Percentiles rank a stretch among this genome's conserved stretches.
Evolutionary conservation across 30 jellyfish, hydroid and myxozoan species (phyloP).

Genomic region (Chironex yamaguchii): DNA sequence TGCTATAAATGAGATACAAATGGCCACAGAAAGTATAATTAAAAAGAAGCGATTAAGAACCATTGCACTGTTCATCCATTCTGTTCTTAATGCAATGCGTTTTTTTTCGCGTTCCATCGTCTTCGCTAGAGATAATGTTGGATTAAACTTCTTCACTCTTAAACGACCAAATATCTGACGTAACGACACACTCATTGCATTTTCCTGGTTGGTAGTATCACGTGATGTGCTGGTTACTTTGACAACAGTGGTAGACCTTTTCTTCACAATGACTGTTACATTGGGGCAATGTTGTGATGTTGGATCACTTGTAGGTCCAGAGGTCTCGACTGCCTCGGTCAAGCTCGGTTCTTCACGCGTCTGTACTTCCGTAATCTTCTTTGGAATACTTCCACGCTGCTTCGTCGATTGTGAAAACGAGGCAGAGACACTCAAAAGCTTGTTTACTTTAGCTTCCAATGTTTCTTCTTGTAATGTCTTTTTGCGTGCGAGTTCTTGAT

Average conservation of each 20-base stretch:
- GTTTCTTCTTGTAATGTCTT: neutral
- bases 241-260: no score
- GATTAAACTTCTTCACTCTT: conserved; percentile 52
- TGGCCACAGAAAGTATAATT: conserved; percentile 52
- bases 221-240: neutral
- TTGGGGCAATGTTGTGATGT: no score
- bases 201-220: no score
- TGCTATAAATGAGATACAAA: conserved; percentile 68
- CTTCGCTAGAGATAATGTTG: conserved; percentile 75
- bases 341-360: no score
- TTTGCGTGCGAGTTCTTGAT: neutral
- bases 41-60: conserved; percentile 75
- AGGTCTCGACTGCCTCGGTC: no score
- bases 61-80: conserved; percentile 90
- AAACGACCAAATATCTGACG: neutral
- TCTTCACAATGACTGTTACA: no score
- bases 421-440: no score
- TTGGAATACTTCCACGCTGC: no score
- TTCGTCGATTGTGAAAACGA: no score
- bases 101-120: conserved; percentile 75
- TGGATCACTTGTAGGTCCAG: no score
- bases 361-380: no score
- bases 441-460: neutral
- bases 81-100: conserved; percentile 63
- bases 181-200: neutral